Base-by-base conservation (phyloP, 2,888 invertebrate species). In the Tenthredo livida region DNA sequence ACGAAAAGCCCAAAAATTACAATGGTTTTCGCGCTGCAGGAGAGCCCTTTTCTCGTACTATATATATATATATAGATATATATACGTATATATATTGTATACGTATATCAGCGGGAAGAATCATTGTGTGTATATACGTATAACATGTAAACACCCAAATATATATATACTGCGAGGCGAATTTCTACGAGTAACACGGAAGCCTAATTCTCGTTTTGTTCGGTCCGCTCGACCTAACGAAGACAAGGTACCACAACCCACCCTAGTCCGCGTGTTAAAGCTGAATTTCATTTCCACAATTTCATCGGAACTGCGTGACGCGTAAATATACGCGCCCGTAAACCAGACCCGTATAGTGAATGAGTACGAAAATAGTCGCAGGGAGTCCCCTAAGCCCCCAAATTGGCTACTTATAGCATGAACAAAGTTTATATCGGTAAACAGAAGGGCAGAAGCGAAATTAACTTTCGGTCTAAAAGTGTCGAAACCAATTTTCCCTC, bases 281-380 rank as follows among this genome's bases (percentile, higher is more conserved):
- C 58, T 77, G 61, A 80, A 80, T 61, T 80, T 80, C 61, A 61
- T 61, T 80, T 80, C 21, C 58, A 40, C 80, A 61, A 80, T 80
- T 80, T 61, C 61, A 54, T 54, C 47, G 77, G 17, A 77, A 77
- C n/a, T 50, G 29, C 17, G 29, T 47, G 29, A 50, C 77, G 77
- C 77, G 77, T 77, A 77, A 50, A 77, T 77, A 77, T 15, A 70
- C 29, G 37, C 37, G 37, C 6, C 3, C 29, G 75, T 77, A 50
- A 77, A 77, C 33, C 50, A 37, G 37, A 58, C 17, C 58, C 50
- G 78, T 29, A 9, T 17, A 21, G 33, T 58, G 29, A 54, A 78
- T 58, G 54, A 37, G 33, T 78, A 54, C 54, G n/a, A 78, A 75
- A 47, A 75, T 75, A 43, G 6, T 25, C 15, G n/a, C n/a, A 15